Evolutionary conservation across 2,797 vertebrate species (phyloP).

Genomic region (Lepilemur ruficaudatus): DNA sequence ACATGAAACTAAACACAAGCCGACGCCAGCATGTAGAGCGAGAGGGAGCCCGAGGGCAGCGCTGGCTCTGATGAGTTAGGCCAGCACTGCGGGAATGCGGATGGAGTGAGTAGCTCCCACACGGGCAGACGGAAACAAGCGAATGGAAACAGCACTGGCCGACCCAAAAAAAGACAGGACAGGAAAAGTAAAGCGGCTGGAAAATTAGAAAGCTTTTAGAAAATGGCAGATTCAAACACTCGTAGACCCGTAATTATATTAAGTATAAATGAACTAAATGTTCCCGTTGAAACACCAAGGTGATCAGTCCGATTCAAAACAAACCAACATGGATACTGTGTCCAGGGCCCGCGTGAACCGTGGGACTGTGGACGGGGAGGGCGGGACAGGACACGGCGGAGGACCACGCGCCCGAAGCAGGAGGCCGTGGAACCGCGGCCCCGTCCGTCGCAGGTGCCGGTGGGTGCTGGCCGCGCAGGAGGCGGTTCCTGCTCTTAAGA

Average conservation of each 20-base stretch:
- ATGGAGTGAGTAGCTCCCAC: neutral
- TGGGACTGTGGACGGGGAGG: neutral
- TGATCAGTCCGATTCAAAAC: neutral
- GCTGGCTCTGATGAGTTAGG: neutral
- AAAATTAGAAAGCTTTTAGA: neutral
- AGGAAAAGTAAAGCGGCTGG: neutral
- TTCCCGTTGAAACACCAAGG: neutral
- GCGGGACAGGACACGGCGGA: neutral
- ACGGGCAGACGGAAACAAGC: neutral
- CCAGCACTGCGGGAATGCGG: fast-evolving
- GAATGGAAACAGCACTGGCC: neutral
- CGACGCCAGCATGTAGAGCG: neutral
- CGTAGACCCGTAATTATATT: neutral
- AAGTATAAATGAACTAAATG: neutral
- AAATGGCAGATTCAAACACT: neutral
- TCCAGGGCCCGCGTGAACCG: neutral
- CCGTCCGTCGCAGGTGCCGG: neutral
- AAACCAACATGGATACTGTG: neutral
- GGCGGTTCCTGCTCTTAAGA: neutral
- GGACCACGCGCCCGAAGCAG: neutral
- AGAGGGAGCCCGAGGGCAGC: neutral
- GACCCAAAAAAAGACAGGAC: neutral
- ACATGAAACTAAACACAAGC: neutral
- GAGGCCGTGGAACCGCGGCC: no score
- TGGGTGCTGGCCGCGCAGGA: no score